These are phyloP conservation scores for Setophaga kirtlandii DNA, from an alignment of 2,113 vertebrate species.

Conservation along the genomic window DNA sequence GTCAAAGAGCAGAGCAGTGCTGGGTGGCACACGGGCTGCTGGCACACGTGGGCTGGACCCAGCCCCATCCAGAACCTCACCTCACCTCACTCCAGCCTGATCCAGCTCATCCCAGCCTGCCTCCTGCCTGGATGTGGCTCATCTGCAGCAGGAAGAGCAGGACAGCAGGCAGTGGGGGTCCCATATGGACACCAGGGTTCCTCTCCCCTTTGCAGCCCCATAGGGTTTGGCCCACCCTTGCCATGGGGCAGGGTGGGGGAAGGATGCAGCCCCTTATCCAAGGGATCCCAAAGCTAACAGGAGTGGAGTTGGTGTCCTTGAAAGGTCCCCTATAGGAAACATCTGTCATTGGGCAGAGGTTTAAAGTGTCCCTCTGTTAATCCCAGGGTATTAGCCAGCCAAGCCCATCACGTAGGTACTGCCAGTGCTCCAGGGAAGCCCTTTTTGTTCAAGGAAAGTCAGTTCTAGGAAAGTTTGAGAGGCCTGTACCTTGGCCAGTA, in stretches of 20 bases:
- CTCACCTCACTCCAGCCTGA: not conserved
- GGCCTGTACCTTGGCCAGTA: constrained; percentile 52
- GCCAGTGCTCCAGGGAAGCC: not conserved
- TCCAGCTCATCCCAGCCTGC: not conserved
- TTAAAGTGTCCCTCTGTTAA: constrained; percentile 53
- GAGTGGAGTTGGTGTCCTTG: not conserved
- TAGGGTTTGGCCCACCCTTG: not conserved
- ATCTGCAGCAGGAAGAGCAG: not conserved
- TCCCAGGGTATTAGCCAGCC: constrained; percentile 19
- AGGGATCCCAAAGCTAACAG: constrained; percentile 38
- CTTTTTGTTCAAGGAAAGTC: constrained; percentile 53
- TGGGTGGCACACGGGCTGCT: not conserved
- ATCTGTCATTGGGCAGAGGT: constrained; percentile 25
- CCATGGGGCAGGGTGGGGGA: fast-evolving
- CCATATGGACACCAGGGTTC: fast-evolving
- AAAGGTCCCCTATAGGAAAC: not conserved
- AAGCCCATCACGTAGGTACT: constrained; percentile 39
- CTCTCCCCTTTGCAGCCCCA: not conserved
- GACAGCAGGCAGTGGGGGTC: not conserved
- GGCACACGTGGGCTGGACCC: not conserved
- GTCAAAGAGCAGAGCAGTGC: not conserved
- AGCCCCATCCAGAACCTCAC: too few species aligned
- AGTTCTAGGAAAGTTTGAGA: constrained; percentile 39
- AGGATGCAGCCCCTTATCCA: constrained; percentile 12
- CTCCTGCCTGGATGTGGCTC: not conserved